Conservation (phyloP, 2,113 vertebrate species). For the Nibea albiflora region DNA sequence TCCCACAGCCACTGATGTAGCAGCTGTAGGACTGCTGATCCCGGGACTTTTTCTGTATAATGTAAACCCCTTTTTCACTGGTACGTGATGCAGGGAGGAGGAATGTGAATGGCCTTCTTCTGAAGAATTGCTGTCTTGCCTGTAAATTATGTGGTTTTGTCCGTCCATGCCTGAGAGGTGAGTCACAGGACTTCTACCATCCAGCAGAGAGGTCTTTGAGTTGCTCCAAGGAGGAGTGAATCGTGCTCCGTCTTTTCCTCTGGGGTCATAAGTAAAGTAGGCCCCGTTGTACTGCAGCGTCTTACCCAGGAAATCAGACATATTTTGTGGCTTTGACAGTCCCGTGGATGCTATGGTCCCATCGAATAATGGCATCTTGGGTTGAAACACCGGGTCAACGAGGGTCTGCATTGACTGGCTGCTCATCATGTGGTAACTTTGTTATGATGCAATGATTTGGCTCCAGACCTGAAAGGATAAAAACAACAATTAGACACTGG, state of each 20-base stretch:
- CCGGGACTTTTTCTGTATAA: conserved; percentile 70
- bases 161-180: conserved; percentile 74
- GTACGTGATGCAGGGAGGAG: conserved; percentile 58
- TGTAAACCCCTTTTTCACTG: conserved; percentile 74
- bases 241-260: conserved; percentile 70
- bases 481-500: conserved; percentile 33
- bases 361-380: conserved; percentile 86
- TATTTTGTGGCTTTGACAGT: conserved; percentile 70
- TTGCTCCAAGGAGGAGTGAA: conserved; percentile 80
- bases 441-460: conserved; percentile 28
- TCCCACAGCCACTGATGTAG: conserved; percentile 46
- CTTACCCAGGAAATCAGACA: conserved; percentile 69
- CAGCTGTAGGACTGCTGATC: conserved; percentile 70
- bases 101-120: conserved; percentile 74
- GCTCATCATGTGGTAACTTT: conserved; percentile 81
- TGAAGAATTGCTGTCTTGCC: conserved; percentile 71
- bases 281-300: conserved; percentile 83
- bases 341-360: conserved; percentile 57
- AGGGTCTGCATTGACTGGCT: conserved; percentile 80
- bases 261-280: conserved; percentile 86
- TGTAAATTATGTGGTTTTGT: conserved; percentile 76
- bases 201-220: conserved; percentile 59
- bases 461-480: conserved; percentile 63
- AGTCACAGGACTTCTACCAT: conserved; percentile 66
- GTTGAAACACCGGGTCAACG: conserved; percentile 75